Percentiles rank a stretch among this genome's conserved stretches.
phyloP scores from a whole-genome alignment of 2,888 invertebrate species.

The Parnassius mnemosyne region DNA sequence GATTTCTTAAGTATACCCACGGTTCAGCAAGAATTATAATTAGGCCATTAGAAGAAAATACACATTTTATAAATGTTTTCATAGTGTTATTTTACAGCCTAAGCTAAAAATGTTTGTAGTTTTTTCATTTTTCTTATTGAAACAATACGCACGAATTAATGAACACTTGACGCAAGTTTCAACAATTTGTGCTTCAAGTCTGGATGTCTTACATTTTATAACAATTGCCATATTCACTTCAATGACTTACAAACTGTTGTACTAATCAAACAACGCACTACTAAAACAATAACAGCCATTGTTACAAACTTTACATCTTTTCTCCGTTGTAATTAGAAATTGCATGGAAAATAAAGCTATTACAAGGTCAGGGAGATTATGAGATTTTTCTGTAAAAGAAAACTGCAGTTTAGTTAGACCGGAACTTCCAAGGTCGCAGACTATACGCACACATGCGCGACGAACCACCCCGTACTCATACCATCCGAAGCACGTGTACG shows the following conservation, averaged over 20 bases:
- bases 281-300: conserved; percentile 23
- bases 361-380: conserved; percentile 37
- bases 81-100: neutral
- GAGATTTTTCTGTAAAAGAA: conserved; percentile 33
- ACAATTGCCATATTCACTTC: conserved; percentile 20
- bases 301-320: conserved; percentile 16
- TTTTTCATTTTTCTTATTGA: conserved; percentile 11
- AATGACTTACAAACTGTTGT: conserved; percentile 26
- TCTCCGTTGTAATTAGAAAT: conserved; percentile 12
- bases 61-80: conserved; percentile 10
- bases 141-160: conserved; percentile 24
- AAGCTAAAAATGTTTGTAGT: conserved; percentile 10
- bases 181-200: conserved; percentile 11
- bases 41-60: conserved; percentile 22
- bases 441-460: conserved; percentile 44
- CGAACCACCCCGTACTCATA: conserved; percentile 54
- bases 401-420: conserved; percentile 56
- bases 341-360: conserved; percentile 19
- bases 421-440: conserved; percentile 71
- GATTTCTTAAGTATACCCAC: conserved; percentile 29
- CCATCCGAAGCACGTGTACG: conserved; percentile 54
- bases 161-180: conserved; percentile 19
- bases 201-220: conserved; percentile 20
- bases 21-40: conserved; percentile 20
- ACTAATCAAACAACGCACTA: conserved; percentile 22